Conservation (phyloP, 2,888 invertebrate species). For the Macrophya alboannulata region DNA sequence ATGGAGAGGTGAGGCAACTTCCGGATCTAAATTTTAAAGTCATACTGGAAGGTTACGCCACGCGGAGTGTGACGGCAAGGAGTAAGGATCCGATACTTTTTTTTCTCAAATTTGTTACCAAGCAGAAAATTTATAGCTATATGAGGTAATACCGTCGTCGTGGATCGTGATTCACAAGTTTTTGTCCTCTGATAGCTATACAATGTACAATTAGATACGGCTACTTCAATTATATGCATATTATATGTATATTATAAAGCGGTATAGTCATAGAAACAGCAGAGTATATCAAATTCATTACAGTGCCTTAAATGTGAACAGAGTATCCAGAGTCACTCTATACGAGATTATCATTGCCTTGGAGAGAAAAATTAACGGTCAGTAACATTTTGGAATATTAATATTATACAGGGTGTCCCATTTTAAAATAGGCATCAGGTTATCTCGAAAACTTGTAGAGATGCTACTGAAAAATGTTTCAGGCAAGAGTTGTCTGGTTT, state of each 20-base stretch:
- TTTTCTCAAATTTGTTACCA: slow-evolving; percentile 21
- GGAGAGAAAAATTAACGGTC: neutral
- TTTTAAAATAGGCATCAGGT: too few species aligned
- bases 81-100: slow-evolving; percentile 28
- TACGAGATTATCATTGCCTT: neutral
- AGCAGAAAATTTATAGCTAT: slow-evolving; percentile 5
- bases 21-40: slow-evolving; percentile 13
- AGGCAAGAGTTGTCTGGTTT: too few species aligned
- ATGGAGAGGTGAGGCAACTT: slow-evolving; percentile 1
- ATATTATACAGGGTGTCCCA: too few species aligned
- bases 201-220: neutral
- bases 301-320: neutral
- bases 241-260: neutral
- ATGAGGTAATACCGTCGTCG: slow-evolving; percentile 16
- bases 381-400: neutral
- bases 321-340: neutral
- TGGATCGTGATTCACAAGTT: slow-evolving; percentile 24
- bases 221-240: neutral
- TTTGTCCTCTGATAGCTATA: neutral
- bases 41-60: slow-evolving; percentile 24
- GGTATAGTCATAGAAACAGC: neutral
- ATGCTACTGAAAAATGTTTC: too few species aligned
- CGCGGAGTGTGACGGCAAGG: slow-evolving; percentile 28
- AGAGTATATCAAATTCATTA: neutral
- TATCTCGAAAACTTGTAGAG: too few species aligned